These are phyloP conservation scores for Elgaria multicarinata DNA, from an alignment of 2,113 vertebrate species.

Conservation along the genomic window DNA sequence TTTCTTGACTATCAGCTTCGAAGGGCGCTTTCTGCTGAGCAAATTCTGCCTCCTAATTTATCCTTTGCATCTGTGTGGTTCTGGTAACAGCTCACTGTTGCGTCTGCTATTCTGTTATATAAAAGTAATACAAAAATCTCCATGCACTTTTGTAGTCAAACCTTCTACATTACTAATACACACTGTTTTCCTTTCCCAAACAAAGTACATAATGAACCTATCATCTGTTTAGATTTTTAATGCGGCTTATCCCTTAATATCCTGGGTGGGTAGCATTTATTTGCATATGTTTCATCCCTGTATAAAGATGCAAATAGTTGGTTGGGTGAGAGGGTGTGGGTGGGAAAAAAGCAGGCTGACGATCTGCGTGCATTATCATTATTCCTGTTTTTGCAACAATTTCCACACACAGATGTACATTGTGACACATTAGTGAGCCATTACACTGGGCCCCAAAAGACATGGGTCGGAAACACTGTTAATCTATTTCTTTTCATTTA, in stretches of 20 bases:
- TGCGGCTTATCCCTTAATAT: background rate
- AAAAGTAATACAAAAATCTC: background rate
- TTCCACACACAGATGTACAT: background rate
- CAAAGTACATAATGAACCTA: background rate
- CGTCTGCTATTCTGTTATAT: background rate
- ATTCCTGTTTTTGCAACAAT: background rate
- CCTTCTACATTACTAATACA: background rate
- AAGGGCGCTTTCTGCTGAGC: background rate
- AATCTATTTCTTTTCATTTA: background rate
- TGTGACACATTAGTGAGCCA: background rate
- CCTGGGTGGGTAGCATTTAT: background rate
- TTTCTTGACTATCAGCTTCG: slow-evolving; percentile 11
- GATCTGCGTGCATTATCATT: background rate
- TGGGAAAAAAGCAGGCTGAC: background rate
- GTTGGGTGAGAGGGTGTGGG: background rate
- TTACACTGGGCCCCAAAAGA: background rate
- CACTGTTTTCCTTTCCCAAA: background rate
- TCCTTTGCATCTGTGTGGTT: background rate
- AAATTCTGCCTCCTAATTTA: background rate
- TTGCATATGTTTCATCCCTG: background rate
- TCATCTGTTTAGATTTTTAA: background rate
- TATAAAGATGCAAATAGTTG: background rate
- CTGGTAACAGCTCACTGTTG: background rate
- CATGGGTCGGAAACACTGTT: background rate
- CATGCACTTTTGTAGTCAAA: background rate